Percentiles rank a stretch among this genome's conserved stretches.
Evolutionary conservation across 2,113 vertebrate species (phyloP).

Genomic region (Entosphenus tridentatus): DNA sequence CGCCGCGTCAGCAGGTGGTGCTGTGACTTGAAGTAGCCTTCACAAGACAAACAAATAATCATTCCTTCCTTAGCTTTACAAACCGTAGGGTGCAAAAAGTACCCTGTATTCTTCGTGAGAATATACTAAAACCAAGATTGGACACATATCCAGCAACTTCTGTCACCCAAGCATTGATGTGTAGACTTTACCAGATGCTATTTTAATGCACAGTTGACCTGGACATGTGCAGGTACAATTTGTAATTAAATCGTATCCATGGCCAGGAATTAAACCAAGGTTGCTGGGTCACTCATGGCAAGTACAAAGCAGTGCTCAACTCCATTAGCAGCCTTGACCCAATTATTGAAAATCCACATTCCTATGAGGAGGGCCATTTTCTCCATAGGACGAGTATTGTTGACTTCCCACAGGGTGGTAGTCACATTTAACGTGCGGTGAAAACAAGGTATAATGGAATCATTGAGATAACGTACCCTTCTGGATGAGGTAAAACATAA

Average conservation of each 20-base stretch:
- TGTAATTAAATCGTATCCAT: background rate
- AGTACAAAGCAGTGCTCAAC: no score
- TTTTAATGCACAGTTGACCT: background rate
- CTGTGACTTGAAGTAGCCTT: background rate
- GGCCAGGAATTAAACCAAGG: background rate
- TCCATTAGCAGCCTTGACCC: no score
- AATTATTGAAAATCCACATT: no score
- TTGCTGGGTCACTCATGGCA: background rate
- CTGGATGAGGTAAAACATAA: conserved; percentile 94
- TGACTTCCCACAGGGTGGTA: no score
- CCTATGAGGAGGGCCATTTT: no score
- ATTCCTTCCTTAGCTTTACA: background rate
- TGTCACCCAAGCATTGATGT: background rate
- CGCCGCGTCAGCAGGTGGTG: conserved; percentile 1
- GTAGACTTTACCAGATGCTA: background rate
- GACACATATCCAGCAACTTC: background rate
- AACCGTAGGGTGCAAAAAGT: background rate
- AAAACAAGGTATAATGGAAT: no score
- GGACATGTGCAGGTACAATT: background rate
- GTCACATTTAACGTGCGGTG: no score
- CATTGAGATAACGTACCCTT: conserved; percentile 37
- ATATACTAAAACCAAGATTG: background rate
- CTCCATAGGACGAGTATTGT: no score
- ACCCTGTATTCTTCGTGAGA: background rate
- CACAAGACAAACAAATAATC: conserved; percentile 10